phyloP scores from a whole-genome alignment of 2,888 invertebrate species.

The Bombyx huttoni region DNA sequence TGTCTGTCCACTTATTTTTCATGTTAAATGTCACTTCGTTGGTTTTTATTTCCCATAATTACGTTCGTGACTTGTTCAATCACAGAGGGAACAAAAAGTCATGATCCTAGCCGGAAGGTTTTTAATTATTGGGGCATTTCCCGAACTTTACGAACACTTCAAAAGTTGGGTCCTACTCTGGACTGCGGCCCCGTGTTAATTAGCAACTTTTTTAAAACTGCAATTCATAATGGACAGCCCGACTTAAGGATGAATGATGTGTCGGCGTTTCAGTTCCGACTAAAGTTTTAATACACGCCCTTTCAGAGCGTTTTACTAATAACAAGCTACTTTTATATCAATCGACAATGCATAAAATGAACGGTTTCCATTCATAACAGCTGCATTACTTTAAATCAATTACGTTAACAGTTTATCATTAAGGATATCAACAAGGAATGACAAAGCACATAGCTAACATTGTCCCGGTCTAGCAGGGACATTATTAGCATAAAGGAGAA shows the following conservation, averaged over 20 bases:
- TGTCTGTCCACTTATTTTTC: conserved; percentile 7
- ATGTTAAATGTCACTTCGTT: conserved; percentile 8
- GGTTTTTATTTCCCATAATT: conserved; percentile 2
- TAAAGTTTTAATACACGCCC: not conserved
- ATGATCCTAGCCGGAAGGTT: conserved; percentile 29
- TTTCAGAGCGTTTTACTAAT: not conserved
- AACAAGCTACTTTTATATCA: not conserved
- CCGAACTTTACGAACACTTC: conserved; percentile 56
- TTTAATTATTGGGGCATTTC: conserved; percentile 62
- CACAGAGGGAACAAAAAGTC: conserved; percentile 27
- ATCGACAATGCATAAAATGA: not conserved
- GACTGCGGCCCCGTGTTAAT: conserved; percentile 58
- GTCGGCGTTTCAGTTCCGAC: conserved; percentile 29
- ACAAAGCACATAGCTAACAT: too few relatives aligned
- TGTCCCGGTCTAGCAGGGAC: too few relatives aligned
- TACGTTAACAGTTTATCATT: too few relatives aligned
- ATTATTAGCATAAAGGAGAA: not conserved
- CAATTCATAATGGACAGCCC: conserved; percentile 69
- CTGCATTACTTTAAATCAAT: not conserved
- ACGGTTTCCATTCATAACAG: not conserved
- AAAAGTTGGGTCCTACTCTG: conserved; percentile 52
- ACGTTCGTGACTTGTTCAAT: conserved; percentile 25
- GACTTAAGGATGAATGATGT: conserved; percentile 67
- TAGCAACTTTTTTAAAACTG: conserved; percentile 67
- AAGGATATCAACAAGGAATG: too few relatives aligned